A percentile compares a stretch with the other conserved stretches of the same genome.
Conservation (phyloP, 1,140 invertebrate species). For the Drosophila tropicalis region DNA sequence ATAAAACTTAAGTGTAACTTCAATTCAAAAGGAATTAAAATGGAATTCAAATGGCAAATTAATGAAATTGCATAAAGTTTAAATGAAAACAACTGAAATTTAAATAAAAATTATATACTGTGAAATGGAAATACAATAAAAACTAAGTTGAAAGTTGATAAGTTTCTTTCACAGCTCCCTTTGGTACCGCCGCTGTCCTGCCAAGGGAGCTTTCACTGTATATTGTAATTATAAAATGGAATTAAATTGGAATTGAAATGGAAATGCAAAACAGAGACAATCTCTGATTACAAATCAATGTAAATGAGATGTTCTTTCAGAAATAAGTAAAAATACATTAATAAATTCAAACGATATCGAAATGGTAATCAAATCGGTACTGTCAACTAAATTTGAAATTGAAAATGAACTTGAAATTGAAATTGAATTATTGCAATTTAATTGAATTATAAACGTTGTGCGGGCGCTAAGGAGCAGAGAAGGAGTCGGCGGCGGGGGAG, state of each 20-base stretch:
- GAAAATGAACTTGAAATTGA: conserved; percentile 32
- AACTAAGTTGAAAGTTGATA: too few relatives aligned
- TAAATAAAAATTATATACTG: too few relatives aligned
- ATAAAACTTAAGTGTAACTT: neutral
- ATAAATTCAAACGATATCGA: neutral
- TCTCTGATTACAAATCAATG: too few relatives aligned
- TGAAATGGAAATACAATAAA: too few relatives aligned
- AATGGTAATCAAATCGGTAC: neutral
- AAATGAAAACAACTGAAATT: too few relatives aligned
- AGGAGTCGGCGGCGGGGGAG: neutral
- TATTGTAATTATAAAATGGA: neutral
- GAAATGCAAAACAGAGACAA: neutral
- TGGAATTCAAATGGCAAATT: too few relatives aligned
- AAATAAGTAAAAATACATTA: neutral
- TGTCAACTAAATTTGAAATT: neutral
- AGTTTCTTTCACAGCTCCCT: too few relatives aligned
- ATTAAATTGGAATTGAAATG: neutral
- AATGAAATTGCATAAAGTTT: too few relatives aligned
- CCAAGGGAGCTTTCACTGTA: too few relatives aligned
- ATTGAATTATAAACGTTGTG: conserved; percentile 76
- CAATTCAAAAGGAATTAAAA: neutral
- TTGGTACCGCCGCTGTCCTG: too few relatives aligned
- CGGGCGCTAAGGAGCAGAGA: neutral
- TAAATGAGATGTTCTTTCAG: too few relatives aligned
- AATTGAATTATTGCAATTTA: conserved; percentile 64